Base-by-base conservation (phyloP, 2,797 vertebrate species). In the Leptodactylus fallax region DNA sequence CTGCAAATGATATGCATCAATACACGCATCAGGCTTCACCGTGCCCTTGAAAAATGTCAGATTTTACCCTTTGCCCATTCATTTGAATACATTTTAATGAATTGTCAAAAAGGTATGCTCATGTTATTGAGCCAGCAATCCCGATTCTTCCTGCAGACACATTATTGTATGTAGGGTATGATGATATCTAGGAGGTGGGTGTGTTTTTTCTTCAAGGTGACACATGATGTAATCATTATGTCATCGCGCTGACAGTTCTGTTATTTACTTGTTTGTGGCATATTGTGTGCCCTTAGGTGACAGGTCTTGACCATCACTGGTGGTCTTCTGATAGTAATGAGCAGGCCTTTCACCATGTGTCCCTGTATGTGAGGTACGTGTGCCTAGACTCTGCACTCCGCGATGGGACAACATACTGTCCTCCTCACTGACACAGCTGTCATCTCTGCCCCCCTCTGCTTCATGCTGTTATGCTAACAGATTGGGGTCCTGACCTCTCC, bases 401-500 rank as follows among this genome's bases (percentile, higher is more conserved):
- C n/a, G 69, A 88, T 58, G 76, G 49, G 60, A 72, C 63, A 69
- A 63, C 87, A 85, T 79, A n/a, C 63, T 72, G 76, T 84, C 81
- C 60, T 5, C 17, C n/a, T 87, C 81, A 88, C 53, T 78, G 80
- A 71, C 87, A 84, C 74, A 72, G 79, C 81, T 84, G 81, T 84
- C 81, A 88, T 79, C 27, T 72, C 21, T n/a, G 69, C 67, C 25
- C 58, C 36, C 76, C 81, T 36, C 25, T 25, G 49, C 25, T 60
- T 11, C 87, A 47, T 36, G n/a, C 51, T 61, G 71, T 84, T 84
- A 79, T 78, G 55, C 51, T 79, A 61, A 79, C 87, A 87, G 72
- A 87, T 83, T 83, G 74, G 61, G 87, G 87, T 87, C 87, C 61
- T 88, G 87, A 88, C 87, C 87, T 78, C 47, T 14, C n/a, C 65